Conservation (phyloP, 2,797 vertebrate genomes). For the Erithacus rubecula region DNA sequence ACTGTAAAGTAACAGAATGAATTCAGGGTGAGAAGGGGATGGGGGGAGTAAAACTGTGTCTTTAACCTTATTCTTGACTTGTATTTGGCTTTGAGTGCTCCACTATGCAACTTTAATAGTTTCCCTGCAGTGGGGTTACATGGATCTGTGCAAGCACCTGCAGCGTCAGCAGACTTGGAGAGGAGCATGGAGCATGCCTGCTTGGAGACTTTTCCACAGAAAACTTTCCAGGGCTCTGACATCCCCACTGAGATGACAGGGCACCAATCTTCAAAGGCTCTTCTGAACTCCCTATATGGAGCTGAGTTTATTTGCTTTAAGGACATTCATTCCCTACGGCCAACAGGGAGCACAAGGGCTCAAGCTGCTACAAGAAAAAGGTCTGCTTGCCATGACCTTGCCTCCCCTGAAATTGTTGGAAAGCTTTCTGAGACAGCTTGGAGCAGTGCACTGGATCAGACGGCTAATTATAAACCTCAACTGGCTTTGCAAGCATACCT, state of each 20-base stretch:
- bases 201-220: not conserved
- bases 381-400: conserved; percentile 5
- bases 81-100: conserved; percentile 7
- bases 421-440: not conserved
- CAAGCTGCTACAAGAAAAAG: not conserved
- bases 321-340: not conserved
- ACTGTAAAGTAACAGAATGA: not conserved
- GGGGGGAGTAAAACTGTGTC: not conserved
- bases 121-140: not conserved
- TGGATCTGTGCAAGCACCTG: not conserved
- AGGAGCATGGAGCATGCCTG: fast-evolving
- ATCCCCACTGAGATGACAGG: not conserved
- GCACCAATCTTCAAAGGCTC: not conserved
- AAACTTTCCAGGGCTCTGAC: not conserved
- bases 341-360: not conserved
- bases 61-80: conserved; percentile 41
- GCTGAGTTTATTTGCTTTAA: conserved; percentile 13
- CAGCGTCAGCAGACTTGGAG: not conserved
- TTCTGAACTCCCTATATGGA: not conserved
- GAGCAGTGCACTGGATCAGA: conserved; percentile 3
- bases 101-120: conserved; percentile 3
- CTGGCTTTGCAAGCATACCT: not conserved
- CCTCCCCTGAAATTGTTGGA: not conserved
- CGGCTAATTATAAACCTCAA: conserved; percentile 8
- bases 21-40: not conserved